A percentile compares a stretch with the other conserved stretches of the same genome.
phyloP scores from a whole-genome alignment of 2,113 vertebrate species.

The Ancistrus triradiatus region DNA sequence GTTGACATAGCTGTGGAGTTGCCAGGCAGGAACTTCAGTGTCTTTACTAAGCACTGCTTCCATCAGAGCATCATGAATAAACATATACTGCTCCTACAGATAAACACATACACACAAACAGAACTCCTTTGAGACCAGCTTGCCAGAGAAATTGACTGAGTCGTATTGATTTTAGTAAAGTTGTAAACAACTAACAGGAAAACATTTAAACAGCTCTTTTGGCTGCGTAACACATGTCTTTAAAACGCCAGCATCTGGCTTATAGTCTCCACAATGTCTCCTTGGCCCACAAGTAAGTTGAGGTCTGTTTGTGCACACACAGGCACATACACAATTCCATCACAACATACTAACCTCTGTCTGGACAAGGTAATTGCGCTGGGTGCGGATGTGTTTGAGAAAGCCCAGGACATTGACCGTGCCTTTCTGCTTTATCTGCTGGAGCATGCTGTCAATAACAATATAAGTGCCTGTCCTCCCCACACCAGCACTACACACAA shows the following conservation, averaged over 20 bases:
- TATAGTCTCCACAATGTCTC: no score
- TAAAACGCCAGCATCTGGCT: neutral
- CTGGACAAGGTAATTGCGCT: constrained; percentile 99
- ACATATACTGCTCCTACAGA: constrained; percentile 92
- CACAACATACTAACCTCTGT: constrained; percentile 84
- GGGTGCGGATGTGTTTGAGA: constrained; percentile 98
- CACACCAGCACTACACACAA: constrained; percentile 82
- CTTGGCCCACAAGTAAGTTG: no score
- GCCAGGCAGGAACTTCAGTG: constrained; percentile 87
- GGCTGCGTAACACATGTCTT: neutral
- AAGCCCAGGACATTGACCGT: constrained; percentile 97
- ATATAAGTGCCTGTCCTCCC: constrained; percentile 98
- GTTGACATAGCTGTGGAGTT: constrained; percentile 91
- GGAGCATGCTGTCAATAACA: constrained; percentile 98
- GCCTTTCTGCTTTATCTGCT: constrained; percentile 98
- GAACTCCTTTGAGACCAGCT: neutral
- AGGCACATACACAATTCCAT: neutral
- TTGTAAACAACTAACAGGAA: neutral
- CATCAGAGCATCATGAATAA: constrained; percentile 96
- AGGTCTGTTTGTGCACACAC: neutral
- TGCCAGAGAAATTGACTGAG: neutral
- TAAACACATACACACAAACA: neutral
- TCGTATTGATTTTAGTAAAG: neutral
- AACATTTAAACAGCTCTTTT: neutral
- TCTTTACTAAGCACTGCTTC: constrained; percentile 92